Conservation (phyloP, 2,797 vertebrate genomes). For the Typhlichthys eigenmanni region DNA sequence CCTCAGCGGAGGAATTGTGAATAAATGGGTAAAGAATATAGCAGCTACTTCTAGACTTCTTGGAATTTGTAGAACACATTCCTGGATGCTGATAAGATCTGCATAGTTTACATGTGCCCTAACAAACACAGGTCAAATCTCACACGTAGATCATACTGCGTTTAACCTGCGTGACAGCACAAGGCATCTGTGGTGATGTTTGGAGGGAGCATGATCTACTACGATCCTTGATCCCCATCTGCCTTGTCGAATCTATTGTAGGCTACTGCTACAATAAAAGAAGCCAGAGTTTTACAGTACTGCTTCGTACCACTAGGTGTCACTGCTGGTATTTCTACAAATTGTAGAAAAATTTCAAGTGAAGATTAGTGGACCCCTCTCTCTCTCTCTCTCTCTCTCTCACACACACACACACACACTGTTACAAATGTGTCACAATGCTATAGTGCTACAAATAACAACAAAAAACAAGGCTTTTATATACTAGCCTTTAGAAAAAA, state of each 20-base stretch:
- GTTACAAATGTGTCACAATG: too few species aligned
- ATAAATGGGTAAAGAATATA: background rate
- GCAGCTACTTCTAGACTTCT: background rate
- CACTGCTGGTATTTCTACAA: background rate
- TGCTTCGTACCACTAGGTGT: background rate
- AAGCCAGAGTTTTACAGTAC: background rate
- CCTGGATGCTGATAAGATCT: constrained; percentile 56
- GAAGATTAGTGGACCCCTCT: too few species aligned
- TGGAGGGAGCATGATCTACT: background rate
- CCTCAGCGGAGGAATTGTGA: background rate
- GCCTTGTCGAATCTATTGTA: too few species aligned
- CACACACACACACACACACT: too few species aligned
- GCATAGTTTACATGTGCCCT: constrained; percentile 43
- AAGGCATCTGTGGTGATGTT: background rate
- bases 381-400: too few species aligned
- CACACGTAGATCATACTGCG: constrained; percentile 2
- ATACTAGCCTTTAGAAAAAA: too few species aligned
- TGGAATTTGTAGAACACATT: constrained; percentile 50
- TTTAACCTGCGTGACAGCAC: background rate
- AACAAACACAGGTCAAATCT: background rate
- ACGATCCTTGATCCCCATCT: too few species aligned
- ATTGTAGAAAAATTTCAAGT: too few species aligned
- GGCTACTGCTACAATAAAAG: too few species aligned
- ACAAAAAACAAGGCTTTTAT: too few species aligned
- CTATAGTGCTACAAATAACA: too few species aligned